Conservation (phyloP, 2,797 vertebrate genomes). For the Phataginus tricuspis region DNA sequence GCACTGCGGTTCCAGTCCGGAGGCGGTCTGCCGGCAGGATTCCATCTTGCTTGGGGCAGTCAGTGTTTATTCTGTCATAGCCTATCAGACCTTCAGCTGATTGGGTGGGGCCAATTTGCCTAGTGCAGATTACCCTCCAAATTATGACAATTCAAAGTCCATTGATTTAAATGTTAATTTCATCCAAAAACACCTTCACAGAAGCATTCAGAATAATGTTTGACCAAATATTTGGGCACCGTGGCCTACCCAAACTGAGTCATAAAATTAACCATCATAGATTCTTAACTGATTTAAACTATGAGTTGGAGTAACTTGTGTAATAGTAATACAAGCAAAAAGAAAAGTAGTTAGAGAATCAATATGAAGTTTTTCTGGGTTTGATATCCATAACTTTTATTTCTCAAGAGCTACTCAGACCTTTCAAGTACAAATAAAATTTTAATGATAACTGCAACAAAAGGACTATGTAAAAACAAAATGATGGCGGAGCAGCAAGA, state of each 20-base stretch:
- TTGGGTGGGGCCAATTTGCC: neutral
- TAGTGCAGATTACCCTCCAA: neutral
- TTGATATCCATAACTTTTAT: neutral
- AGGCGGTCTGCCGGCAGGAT: neutral
- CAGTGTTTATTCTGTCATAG: neutral
- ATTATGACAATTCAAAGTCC: neutral
- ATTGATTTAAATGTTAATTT: neutral
- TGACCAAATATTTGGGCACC: too few relatives aligned
- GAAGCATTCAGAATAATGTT: too few relatives aligned
- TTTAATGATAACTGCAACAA: neutral
- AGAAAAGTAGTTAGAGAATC: neutral
- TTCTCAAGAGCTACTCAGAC: constrained; percentile 35
- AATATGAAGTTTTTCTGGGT: neutral
- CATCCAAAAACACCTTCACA: too few relatives aligned
- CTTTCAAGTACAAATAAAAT: constrained; percentile 15
- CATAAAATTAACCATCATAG: neutral
- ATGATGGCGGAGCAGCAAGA: neutral
- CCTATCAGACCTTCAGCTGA: neutral
- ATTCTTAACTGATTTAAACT: neutral
- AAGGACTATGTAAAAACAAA: neutral
- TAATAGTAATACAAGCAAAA: neutral
- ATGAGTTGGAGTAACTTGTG: neutral
- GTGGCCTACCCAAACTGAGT: neutral
- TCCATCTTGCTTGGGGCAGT: neutral
- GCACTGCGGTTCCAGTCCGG: neutral